phyloP scores from a whole-genome alignment of 2,888 invertebrate species.

The Orchestes rusci region DNA sequence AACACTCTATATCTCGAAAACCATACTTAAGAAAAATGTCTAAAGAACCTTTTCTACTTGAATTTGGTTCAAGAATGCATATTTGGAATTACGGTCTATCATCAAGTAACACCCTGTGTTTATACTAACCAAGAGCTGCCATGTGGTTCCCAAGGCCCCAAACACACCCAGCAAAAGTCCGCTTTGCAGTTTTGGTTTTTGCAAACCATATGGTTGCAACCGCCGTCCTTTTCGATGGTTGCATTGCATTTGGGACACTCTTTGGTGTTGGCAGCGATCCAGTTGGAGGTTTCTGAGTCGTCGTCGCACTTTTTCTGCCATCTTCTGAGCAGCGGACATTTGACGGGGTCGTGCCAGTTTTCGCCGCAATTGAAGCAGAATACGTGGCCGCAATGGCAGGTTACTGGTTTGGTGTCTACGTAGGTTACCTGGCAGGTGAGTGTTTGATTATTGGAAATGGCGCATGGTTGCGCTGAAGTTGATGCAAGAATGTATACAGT shows the following conservation, averaged over 20 bases:
- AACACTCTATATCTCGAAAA: too few species aligned
- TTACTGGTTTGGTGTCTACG: slow-evolving; percentile 86
- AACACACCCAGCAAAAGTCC: slow-evolving; percentile 99
- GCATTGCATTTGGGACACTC: slow-evolving; percentile 99
- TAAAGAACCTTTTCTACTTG: too few species aligned
- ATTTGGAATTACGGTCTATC: too few species aligned
- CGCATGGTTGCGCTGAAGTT: too few species aligned
- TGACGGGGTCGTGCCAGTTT: slow-evolving; percentile 98
- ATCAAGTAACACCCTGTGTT: too few species aligned
- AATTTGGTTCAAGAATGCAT: too few species aligned
- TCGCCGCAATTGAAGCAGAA: slow-evolving; percentile 97
- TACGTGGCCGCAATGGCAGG: slow-evolving; percentile 86
- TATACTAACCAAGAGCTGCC: slow-evolving; percentile 87
- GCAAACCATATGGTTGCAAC: slow-evolving; percentile 99
- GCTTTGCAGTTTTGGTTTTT: slow-evolving; percentile 97
- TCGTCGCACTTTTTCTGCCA: slow-evolving; percentile 99
- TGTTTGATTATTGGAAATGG: too few species aligned
- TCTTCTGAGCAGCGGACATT: slow-evolving; percentile 82
- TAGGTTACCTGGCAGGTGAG: slow-evolving; percentile 48
- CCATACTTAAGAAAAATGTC: too few species aligned
- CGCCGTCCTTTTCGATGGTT: slow-evolving; percentile 93
- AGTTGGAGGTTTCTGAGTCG: slow-evolving; percentile 98
- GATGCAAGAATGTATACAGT: too few species aligned
- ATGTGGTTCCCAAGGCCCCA: slow-evolving; percentile 98
- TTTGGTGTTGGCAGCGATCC: slow-evolving; percentile 99